These are phyloP conservation scores for Oxygymnocypris stewartii DNA, from an alignment of 2,113 vertebrate species.

Conservation along the genomic window DNA sequence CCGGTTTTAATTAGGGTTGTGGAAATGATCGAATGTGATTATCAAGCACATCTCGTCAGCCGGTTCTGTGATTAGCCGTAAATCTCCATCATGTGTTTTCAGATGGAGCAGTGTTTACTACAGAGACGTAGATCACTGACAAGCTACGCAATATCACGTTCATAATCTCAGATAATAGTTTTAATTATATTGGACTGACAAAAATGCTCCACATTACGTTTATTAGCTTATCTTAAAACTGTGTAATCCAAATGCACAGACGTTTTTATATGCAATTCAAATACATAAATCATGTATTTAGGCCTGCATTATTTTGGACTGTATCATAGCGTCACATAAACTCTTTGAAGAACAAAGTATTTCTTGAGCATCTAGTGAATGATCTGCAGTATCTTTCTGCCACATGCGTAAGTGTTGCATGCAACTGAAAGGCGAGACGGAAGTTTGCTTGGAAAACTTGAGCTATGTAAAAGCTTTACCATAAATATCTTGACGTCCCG, in stretches of 20 bases:
- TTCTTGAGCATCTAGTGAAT: neutral
- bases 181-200: neutral
- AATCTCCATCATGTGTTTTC: no score
- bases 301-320: neutral
- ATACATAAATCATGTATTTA: neutral
- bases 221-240: neutral
- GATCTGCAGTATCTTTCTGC: neutral
- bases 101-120: no score
- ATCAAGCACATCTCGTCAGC: no score
- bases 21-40: no score
- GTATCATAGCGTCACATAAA: neutral
- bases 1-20: no score
- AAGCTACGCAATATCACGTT: no score
- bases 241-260: neutral
- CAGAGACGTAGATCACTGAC: no score
- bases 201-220: neutral
- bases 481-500: conserved; percentile 84
- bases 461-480: conserved; percentile 74
- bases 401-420: neutral
- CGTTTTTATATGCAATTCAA: neutral
- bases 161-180: no score
- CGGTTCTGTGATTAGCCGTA: no score
- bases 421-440: neutral
- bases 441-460: neutral
- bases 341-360: neutral